These are phyloP conservation scores for Mandrillus leucophaeus DNA, from an alignment of 2,113 vertebrate genomes.

Conservation along the genomic window DNA sequence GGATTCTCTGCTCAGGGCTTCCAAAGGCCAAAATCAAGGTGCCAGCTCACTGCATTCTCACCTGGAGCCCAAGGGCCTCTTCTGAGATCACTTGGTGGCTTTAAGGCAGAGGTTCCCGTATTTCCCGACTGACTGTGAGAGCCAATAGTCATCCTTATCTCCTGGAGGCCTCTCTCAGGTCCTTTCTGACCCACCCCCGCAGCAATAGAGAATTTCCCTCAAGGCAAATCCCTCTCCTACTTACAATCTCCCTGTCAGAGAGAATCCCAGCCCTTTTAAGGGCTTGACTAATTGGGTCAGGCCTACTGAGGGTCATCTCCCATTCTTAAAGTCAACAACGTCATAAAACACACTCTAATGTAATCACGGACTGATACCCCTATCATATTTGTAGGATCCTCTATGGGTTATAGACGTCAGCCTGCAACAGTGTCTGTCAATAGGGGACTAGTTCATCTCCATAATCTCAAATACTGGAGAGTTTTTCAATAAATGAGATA, in stretches of 20 bases:
- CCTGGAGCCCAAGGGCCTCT: not conserved
- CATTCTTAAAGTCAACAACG: not conserved
- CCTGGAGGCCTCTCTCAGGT: not conserved
- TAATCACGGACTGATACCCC: too few species aligned
- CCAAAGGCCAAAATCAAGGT: fast-evolving
- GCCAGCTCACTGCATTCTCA: too few species aligned
- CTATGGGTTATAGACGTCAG: too few species aligned
- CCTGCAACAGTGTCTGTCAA: too few species aligned
- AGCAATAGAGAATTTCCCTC: too few species aligned
- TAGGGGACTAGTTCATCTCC: not conserved
- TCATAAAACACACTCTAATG: fast-evolving
- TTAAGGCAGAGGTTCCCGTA: fast-evolving
- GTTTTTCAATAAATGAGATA: not conserved
- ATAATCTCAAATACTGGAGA: not conserved
- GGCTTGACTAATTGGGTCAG: not conserved
- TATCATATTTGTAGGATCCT: not conserved
- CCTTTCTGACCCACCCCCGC: not conserved
- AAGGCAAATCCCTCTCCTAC: not conserved
- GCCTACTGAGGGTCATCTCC: not conserved
- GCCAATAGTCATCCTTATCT: not conserved
- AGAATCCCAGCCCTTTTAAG: not conserved
- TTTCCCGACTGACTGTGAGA: not conserved
- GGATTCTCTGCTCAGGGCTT: not conserved
- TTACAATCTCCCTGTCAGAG: not conserved
- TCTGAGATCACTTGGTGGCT: fast-evolving